Conservation (phyloP, 2,888 invertebrate genomes). For the Gymnoscelis rufifasciata region DNA sequence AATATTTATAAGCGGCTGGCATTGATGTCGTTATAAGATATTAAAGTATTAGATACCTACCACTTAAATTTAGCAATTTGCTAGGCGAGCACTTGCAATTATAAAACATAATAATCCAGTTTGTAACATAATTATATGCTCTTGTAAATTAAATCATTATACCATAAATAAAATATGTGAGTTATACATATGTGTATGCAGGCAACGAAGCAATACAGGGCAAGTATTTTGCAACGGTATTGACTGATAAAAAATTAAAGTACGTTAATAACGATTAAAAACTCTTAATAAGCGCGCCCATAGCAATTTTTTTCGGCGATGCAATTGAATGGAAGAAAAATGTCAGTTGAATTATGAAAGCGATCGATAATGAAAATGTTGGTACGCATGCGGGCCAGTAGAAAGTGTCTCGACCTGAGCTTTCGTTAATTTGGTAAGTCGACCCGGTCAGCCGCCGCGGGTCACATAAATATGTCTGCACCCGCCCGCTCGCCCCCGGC, state of each 20-base stretch:
- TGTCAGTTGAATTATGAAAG: conserved; percentile 75
- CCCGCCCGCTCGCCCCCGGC: conserved; percentile 61
- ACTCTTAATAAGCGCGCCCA: conserved; percentile 41
- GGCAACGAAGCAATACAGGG: conserved; percentile 2
- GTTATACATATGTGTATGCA: conserved; percentile 2
- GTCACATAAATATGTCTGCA: conserved; percentile 72
- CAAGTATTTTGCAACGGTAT: conserved; percentile 34
- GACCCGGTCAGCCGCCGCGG: conserved; percentile 61
- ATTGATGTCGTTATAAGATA: conserved; percentile 58
- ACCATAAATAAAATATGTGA: conserved; percentile 5
- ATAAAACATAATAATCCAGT: conserved; percentile 35
- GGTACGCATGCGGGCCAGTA: conserved; percentile 62
- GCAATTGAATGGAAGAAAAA: conserved; percentile 71
- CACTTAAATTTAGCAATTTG: conserved; percentile 47
- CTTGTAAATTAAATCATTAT: conserved; percentile 19
- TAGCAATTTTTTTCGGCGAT: conserved; percentile 44
- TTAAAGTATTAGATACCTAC: conserved; percentile 47
- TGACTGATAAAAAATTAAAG: conserved; percentile 33
- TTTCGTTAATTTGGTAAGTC: conserved; percentile 70
- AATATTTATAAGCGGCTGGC: conserved; percentile 60
- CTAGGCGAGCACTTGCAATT: conserved; percentile 29
- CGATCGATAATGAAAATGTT: conserved; percentile 75
- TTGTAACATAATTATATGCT: conserved; percentile 13
- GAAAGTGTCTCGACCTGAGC: conserved; percentile 75
- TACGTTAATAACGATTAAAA: conserved; percentile 41